phyloP scores from a whole-genome alignment of 2,888 invertebrate genomes.

The Lucinisca nassula region DNA sequence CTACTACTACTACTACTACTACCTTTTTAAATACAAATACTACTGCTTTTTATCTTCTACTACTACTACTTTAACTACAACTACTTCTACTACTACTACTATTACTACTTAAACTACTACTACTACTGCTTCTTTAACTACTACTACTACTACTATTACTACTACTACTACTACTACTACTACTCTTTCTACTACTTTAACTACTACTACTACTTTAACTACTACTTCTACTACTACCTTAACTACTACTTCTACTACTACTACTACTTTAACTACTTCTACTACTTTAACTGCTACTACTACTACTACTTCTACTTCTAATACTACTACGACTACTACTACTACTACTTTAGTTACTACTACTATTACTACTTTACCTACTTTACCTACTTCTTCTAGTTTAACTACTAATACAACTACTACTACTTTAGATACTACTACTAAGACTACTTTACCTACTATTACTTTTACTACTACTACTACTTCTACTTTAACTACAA shows the following conservation, averaged over 20 bases:
- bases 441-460: too few relatives aligned
- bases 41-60: too few relatives aligned
- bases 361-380: not conserved
- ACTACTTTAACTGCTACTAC: not conserved
- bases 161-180: not conserved
- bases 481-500: not conserved
- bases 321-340: not conserved
- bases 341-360: not conserved
- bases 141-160: not conserved
- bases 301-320: not conserved
- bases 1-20: too few relatives aligned
- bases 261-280: not conserved
- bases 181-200: not conserved
- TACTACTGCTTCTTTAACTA: not conserved
- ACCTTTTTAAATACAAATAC: too few relatives aligned
- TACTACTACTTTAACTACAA: not conserved
- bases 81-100: not conserved
- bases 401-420: not conserved
- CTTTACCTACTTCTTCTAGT: not conserved
- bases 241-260: not conserved
- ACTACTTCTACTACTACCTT: not conserved
- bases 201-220: not conserved
- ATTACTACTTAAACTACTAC: not conserved
- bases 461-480: not conserved
- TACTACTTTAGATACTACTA: too few relatives aligned